Percentiles rank a stretch among this genome's conserved stretches.
phyloP scores from a whole-genome alignment of 2,113 vertebrate genomes.

The Mobula hypostoma region DNA sequence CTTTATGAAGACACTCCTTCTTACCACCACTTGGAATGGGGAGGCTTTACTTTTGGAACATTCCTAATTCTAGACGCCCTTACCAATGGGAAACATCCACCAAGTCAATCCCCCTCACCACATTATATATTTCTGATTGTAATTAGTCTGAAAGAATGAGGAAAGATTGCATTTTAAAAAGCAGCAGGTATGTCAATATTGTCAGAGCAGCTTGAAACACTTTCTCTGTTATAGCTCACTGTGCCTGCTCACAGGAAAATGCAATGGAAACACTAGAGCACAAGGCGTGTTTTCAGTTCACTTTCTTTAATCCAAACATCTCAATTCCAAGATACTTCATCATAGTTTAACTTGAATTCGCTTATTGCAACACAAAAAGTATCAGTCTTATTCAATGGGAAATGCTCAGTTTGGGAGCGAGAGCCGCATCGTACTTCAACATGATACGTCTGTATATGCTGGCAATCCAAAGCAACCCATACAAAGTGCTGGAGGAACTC shows the following conservation, averaged over 20 bases:
- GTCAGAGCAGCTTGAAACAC: neutral
- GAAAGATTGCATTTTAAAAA: neutral
- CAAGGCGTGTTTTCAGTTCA: neutral
- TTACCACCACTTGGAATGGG: too few relatives aligned
- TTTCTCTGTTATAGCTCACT: neutral
- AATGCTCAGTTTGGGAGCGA: neutral
- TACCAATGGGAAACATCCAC: too few relatives aligned
- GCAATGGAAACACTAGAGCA: neutral
- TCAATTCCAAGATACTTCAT: neutral
- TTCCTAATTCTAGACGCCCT: too few relatives aligned
- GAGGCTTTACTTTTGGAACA: too few relatives aligned
- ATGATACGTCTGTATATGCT: too few relatives aligned
- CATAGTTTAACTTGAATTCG: neutral
- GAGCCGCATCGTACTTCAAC: neutral
- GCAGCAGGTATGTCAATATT: neutral
- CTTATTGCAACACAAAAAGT: neutral
- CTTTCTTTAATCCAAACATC: neutral
- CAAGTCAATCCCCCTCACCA: too few relatives aligned
- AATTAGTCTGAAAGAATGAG: neutral
- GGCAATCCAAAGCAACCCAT: too few relatives aligned
- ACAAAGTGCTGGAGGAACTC: too few relatives aligned
- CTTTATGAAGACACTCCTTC: too few relatives aligned
- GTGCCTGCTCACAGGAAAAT: neutral
- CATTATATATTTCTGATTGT: neutral
- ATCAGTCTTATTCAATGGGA: neutral